phyloP scores from a whole-genome alignment of 37 sponge, comb jelly and placozoan genomes.

The Mnemiopsis leidyi region DNA sequence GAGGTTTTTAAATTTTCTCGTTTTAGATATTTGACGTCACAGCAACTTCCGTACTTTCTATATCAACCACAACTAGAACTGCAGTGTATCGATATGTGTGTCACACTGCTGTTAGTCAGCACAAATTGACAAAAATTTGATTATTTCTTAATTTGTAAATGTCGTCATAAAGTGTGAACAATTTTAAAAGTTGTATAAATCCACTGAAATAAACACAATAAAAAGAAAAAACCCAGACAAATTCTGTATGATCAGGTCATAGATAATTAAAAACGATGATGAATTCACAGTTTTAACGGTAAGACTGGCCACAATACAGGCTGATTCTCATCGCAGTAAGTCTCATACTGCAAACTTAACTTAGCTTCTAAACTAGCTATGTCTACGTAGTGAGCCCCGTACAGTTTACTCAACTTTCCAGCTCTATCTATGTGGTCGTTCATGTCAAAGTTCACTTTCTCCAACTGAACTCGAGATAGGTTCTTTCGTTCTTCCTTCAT shows the following conservation, averaged over 20 bases:
- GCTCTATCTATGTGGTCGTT: not conserved
- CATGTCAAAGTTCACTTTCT: slow-evolving; percentile 21
- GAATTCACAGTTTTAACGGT: not conserved
- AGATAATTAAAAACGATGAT: not conserved
- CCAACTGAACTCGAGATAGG: not conserved
- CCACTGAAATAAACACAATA: not conserved
- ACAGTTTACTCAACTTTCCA: not conserved
- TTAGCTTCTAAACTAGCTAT: not conserved
- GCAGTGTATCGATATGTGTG: too few relatives aligned
- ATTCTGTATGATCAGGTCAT: not conserved
- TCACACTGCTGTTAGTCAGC: too few relatives aligned
- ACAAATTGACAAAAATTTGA: too few relatives aligned
- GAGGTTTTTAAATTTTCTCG: too few relatives aligned
- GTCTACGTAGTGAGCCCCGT: not conserved
- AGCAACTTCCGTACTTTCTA: too few relatives aligned
- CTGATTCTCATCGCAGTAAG: slow-evolving; percentile 56
- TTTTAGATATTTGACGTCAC: too few relatives aligned
- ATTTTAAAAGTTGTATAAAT: too few relatives aligned
- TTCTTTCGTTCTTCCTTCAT: not conserved
- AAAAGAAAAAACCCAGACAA: not conserved
- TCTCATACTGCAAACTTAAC: slow-evolving; percentile 23
- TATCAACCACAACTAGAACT: too few relatives aligned
- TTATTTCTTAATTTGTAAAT: too few relatives aligned
- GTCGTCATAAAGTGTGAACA: too few relatives aligned
- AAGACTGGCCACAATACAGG: slow-evolving; percentile 41